phyloP scores from a whole-genome alignment of 2,888 invertebrate species.

The Vanessa cardui region DNA sequence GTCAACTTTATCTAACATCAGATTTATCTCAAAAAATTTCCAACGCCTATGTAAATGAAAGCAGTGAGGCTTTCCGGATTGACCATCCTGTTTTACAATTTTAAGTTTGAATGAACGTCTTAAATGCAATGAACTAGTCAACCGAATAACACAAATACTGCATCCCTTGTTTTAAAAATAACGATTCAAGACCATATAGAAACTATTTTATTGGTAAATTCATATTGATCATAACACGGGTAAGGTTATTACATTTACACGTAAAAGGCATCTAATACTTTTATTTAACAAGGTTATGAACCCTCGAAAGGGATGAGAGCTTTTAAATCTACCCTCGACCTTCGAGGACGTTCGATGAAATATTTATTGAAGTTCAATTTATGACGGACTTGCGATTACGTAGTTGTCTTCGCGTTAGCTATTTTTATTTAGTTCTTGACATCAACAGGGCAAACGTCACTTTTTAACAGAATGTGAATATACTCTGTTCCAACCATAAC shows the following conservation, averaged over 20 bases:
- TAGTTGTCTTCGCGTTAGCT: neutral
- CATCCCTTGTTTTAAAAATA: neutral
- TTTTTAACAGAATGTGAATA: too few relatives aligned
- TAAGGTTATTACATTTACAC: constrained; percentile 23
- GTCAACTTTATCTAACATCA: too few relatives aligned
- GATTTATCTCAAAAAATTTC: too few relatives aligned
- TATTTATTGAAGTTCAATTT: constrained; percentile 54
- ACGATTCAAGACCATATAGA: neutral
- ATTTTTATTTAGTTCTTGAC: neutral
- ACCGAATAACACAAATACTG: too few relatives aligned
- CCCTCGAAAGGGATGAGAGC: constrained; percentile 42
- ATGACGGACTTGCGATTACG: constrained; percentile 20
- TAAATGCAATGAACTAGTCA: too few relatives aligned
- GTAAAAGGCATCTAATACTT: constrained; percentile 40
- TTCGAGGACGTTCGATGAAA: constrained; percentile 47
- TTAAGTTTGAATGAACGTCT: too few relatives aligned
- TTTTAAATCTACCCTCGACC: constrained; percentile 41
- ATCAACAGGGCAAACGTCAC: neutral
- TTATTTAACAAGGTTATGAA: constrained; percentile 35
- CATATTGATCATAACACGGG: constrained; percentile 2
- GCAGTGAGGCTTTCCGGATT: too few relatives aligned
- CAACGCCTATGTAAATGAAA: too few relatives aligned
- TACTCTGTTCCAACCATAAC: too few relatives aligned
- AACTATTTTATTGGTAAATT: constrained; percentile 9
- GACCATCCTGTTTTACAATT: too few relatives aligned